These are phyloP conservation scores for Spicauda simplicius DNA, from an alignment of 2,888 invertebrate species.

Conservation along the genomic window DNA sequence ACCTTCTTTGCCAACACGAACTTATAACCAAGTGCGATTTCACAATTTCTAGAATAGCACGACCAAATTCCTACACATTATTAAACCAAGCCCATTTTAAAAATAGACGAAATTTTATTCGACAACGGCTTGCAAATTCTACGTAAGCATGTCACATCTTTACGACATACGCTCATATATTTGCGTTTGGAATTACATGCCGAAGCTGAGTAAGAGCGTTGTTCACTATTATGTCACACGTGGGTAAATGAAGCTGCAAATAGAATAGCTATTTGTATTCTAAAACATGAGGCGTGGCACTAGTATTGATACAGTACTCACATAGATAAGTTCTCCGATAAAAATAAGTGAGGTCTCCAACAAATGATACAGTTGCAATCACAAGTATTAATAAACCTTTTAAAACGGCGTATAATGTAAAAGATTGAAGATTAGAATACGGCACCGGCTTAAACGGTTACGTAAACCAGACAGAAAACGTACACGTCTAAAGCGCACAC, in stretches of 20 bases:
- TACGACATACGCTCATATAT: not conserved
- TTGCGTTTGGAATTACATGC: not conserved
- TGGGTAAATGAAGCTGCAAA: constrained; percentile 24
- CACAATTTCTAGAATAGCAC: too few relatives aligned
- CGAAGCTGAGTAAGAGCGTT: not conserved
- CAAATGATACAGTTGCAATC: too few relatives aligned
- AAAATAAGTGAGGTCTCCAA: not conserved
- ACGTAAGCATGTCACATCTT: not conserved
- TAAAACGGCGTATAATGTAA: too few relatives aligned
- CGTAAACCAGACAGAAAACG: not conserved
- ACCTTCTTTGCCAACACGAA: too few relatives aligned
- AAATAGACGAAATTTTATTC: too few relatives aligned
- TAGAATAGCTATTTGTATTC: constrained; percentile 31
- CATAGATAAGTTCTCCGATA: constrained; percentile 13
- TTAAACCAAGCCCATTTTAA: too few relatives aligned
- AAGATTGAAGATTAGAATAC: not conserved
- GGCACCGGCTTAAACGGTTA: not conserved
- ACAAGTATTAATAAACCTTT: too few relatives aligned
- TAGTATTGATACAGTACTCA: constrained; percentile 15
- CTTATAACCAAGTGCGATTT: too few relatives aligned
- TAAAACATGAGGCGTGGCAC: constrained; percentile 26
- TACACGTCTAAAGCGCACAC: not conserved
- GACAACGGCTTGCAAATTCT: too few relatives aligned
- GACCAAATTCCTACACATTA: too few relatives aligned
- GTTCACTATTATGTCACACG: constrained; percentile 15